Evolutionary conservation across 2,888 invertebrate species (phyloP).

Genomic region (Conistra vaccinii): DNA sequence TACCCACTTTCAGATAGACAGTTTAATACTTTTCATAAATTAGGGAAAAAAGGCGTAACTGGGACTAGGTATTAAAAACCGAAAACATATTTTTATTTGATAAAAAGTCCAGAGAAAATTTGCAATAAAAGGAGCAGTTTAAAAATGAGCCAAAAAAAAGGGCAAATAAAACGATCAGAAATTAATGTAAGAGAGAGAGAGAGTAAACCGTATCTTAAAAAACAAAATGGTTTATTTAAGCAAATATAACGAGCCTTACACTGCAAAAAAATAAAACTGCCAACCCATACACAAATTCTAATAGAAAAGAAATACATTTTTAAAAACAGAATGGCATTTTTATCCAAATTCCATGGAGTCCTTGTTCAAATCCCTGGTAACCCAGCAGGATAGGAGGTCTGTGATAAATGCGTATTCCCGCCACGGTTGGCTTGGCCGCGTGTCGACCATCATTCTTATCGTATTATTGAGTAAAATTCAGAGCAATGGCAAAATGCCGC

Average conservation of each 20-base stretch:
- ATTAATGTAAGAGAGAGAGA: constrained; percentile 17
- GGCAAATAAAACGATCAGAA: not conserved
- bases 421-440: constrained; percentile 62
- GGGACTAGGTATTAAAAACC: not conserved
- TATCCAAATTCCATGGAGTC: constrained; percentile 52
- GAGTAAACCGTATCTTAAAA: constrained; percentile 17
- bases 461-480: constrained; percentile 59
- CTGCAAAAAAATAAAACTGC: constrained; percentile 26
- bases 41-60: no score
- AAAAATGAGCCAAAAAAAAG: not conserved
- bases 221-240: constrained; percentile 53
- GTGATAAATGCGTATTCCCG: constrained; percentile 67
- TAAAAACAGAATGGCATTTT: constrained; percentile 53
- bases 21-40: no score
- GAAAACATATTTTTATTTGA: not conserved
- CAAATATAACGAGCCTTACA: constrained; percentile 23
- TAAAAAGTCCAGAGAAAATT: not conserved
- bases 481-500: constrained; percentile 47
- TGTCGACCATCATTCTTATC: constrained; percentile 67
- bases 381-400: constrained; percentile 54
- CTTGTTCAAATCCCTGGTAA: constrained; percentile 56
- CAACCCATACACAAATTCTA: constrained; percentile 3
- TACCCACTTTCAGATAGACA: no score
- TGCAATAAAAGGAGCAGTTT: not conserved
- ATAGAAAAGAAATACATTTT: constrained; percentile 11